Evolutionary conservation across 2,888 invertebrate species (phyloP).

Genomic region (Branchipolynoe longqiensis): DNA sequence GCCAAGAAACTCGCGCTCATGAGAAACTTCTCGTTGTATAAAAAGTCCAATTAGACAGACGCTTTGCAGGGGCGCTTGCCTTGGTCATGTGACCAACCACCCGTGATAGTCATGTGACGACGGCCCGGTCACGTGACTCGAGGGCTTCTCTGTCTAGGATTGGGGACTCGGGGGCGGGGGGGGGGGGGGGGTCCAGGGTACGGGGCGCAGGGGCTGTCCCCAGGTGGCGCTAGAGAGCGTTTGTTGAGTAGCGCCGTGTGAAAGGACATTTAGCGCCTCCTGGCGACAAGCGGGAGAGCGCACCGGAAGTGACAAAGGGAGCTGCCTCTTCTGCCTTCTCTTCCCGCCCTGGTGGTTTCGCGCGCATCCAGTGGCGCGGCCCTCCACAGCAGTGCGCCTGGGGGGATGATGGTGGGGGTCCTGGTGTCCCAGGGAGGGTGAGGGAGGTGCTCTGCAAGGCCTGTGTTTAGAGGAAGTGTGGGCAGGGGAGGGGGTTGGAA

Average conservation of each 20-base stretch:
- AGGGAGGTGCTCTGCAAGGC: too few relatives aligned
- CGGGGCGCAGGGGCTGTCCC: neutral
- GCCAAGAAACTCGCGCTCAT: too few relatives aligned
- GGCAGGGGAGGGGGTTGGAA: too few relatives aligned
- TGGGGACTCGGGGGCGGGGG: too few relatives aligned
- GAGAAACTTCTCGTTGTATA: too few relatives aligned
- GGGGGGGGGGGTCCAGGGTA: neutral
- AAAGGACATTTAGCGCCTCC: slow-evolving; percentile 33
- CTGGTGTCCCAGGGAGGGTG: too few relatives aligned
- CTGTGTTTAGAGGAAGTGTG: too few relatives aligned
- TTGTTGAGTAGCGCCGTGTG: neutral
- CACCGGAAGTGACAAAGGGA: slow-evolving; percentile 32
- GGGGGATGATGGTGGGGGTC: too few relatives aligned
- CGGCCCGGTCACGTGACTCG: slow-evolving; percentile 27
- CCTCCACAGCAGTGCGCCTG: too few relatives aligned
- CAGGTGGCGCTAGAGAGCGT: neutral
- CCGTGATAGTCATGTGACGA: slow-evolving; percentile 10
- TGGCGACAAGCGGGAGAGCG: neutral
- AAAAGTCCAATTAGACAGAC: too few relatives aligned
- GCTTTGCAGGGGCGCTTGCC: too few relatives aligned
- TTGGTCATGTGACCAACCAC: slow-evolving; percentile 15
- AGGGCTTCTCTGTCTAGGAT: too few relatives aligned
- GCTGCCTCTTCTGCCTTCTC: neutral
- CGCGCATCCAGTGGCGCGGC: neutral
- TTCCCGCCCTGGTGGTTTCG: neutral